A percentile compares a stretch with the other conserved stretches of the same genome.
Evolutionary conservation across 2,797 vertebrate genomes (phyloP).

Genomic region (Tragopan temminckii): DNA sequence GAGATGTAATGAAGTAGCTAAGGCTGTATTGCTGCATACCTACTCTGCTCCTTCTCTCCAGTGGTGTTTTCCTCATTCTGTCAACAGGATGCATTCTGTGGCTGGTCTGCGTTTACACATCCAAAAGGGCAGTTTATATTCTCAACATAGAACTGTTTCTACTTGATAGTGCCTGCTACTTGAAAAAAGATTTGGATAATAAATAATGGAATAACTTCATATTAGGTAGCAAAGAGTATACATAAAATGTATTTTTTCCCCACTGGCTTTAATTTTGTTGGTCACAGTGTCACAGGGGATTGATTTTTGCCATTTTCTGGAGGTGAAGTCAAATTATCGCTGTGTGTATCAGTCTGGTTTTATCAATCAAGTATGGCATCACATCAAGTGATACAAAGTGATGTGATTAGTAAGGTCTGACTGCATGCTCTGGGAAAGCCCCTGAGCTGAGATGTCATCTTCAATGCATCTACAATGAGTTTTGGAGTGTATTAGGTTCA

Average conservation of each 20-base stretch:
- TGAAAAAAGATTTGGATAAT: neutral
- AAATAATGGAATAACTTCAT: neutral
- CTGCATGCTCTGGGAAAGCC: slow-evolving; percentile 31
- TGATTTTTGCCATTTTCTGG: slow-evolving; percentile 61
- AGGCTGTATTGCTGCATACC: neutral
- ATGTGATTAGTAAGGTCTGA: neutral
- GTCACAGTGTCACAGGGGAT: slow-evolving; percentile 52
- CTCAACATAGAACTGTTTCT: neutral
- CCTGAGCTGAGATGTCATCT: slow-evolving; percentile 47
- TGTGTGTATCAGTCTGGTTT: slow-evolving; percentile 38
- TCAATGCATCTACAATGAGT: slow-evolving; percentile 30
- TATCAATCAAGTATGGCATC: neutral
- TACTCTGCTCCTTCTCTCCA: neutral
- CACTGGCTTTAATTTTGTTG: slow-evolving; percentile 14
- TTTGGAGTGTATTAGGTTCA: slow-evolving; percentile 45
- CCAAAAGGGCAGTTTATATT: slow-evolving; percentile 30
- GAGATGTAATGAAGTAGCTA: neutral
- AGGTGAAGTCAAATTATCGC: neutral
- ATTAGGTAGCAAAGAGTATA: neutral
- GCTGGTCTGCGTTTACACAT: neutral
- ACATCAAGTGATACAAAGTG: slow-evolving; percentile 37
- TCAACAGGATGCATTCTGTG: slow-evolving; percentile 58
- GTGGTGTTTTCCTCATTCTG: neutral
- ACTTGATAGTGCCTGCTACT: neutral
- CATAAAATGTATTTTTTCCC: neutral